Base-by-base conservation (phyloP, 2,113 vertebrate genomes). In the Hypanus sabinus region DNA sequence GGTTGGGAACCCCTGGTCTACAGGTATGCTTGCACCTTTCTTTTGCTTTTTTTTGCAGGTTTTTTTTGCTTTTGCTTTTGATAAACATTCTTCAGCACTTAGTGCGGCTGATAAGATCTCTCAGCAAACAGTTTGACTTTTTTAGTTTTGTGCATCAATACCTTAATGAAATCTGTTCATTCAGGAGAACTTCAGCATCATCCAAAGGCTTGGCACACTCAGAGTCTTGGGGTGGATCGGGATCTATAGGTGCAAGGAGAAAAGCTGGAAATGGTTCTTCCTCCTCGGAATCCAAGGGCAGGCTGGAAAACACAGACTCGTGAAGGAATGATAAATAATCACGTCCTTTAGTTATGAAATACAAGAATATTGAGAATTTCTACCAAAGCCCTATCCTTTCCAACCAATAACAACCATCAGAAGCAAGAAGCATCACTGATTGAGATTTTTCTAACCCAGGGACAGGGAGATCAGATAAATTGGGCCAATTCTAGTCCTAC, bases 81-180 rank as follows among this genome's bases (percentile, higher is more conserved):
- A 88, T 62, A n/a, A 62, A n/a, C n/a, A 11, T 70, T 70, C 68
- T 70, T 70, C 68, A 70, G 68, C 9, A 70, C 18, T 70, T 70
- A 70, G 18, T 16, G 68, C 14, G 68, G 11, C 68, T 70, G 11
- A 18, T 16, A 11, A 76, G 75, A 76, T 9, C n/a, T 60, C 57
- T 62, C 30, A 88, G 11, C 57, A 57, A 5, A 24, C 62, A 16
- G 46, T 85, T 85, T 85, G 57, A 55, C 46, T 85, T 83, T 24
- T 83, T 38, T 27, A 91, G 36, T 9, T 10, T 33, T 91, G 62
- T 22, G 10, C 30, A 68, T 9, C 36, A 18, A 8, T 71, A 92
- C 90, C 90, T 92, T 70, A 91, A 70, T 70, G 62, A 16, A 91
- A 7, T 36, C 33, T 91, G 88, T 55, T 91, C 65, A 70, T 68